Evolutionary conservation across 2,113 vertebrate species (phyloP).

Genomic region (Prolemur simus): DNA sequence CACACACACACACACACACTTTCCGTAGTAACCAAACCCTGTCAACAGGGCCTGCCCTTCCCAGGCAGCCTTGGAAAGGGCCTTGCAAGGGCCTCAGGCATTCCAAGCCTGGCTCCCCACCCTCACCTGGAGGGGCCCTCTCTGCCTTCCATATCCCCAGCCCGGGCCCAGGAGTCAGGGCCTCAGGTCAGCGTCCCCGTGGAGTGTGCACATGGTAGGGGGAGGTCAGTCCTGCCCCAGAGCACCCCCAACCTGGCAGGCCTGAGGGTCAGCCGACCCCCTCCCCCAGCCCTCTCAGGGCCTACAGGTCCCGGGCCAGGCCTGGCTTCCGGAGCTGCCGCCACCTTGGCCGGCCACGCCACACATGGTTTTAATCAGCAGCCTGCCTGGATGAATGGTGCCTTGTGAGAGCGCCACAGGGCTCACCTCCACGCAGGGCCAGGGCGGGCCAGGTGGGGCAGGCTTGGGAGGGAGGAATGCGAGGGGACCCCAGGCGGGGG

Average conservation of each 20-base stretch:
- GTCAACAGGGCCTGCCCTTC: neutral
- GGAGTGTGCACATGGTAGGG: neutral
- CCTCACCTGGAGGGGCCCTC: neutral
- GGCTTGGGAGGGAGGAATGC: neutral
- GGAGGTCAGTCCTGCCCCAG: neutral
- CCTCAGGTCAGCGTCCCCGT: neutral
- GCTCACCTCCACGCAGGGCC: slow-evolving; percentile 43
- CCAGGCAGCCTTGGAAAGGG: neutral
- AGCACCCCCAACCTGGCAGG: neutral
- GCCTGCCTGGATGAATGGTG: slow-evolving; percentile 73
- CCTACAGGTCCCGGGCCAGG: slow-evolving; percentile 61
- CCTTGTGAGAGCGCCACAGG: slow-evolving; percentile 58
- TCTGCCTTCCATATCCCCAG: neutral
- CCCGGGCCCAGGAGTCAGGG: neutral
- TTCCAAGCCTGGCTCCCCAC: neutral
- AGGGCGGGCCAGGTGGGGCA: slow-evolving; percentile 64
- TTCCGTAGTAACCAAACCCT: neutral
- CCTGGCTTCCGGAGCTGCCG: slow-evolving; percentile 66
- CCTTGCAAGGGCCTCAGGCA: neutral
- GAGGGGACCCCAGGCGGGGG: neutral
- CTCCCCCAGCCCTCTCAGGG: neutral
- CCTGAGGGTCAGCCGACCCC: neutral
- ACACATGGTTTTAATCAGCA: slow-evolving; percentile 82
- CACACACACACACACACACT: neutral
- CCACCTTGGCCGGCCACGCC: slow-evolving; percentile 59